phyloP scores from a whole-genome alignment of 2,888 invertebrate species.

The Yponomeuta sedellus region DNA sequence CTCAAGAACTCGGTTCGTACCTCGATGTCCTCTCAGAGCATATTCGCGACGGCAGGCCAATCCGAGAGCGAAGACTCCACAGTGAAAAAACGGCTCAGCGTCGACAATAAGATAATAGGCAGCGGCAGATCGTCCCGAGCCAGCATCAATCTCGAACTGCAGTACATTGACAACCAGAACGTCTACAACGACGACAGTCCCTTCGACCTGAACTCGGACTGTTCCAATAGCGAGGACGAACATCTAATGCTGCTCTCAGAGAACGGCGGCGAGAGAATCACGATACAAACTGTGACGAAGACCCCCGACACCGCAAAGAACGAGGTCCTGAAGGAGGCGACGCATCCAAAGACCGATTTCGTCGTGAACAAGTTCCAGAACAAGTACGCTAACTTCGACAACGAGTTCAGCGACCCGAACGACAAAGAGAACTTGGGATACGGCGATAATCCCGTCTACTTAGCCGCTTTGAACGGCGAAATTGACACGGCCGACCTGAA shows the following conservation, averaged over 20 bases:
- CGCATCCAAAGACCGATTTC: conserved; percentile 52
- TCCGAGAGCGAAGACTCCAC: conserved; percentile 67
- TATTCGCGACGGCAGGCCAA: conserved; percentile 44
- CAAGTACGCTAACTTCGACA: conserved; percentile 66
- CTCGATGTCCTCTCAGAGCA: conserved; percentile 56
- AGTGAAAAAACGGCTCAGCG: conserved; percentile 58
- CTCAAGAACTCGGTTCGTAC: conserved; percentile 48
- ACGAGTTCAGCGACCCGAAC: conserved; percentile 66
- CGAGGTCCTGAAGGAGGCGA: conserved; percentile 60
- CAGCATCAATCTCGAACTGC: conserved; percentile 58
- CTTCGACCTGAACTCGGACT: conserved; percentile 55
- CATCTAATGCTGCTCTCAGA: conserved; percentile 66
- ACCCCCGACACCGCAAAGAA: conserved; percentile 38
- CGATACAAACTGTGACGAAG: conserved; percentile 60
- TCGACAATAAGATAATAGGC: conserved; percentile 62
- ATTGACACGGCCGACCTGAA: conserved; percentile 47
- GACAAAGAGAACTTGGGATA: conserved; percentile 62
- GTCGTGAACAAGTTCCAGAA: conserved; percentile 57
- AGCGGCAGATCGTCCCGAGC: conserved; percentile 60
- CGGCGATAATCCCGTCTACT: conserved; percentile 61
- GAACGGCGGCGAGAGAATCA: conserved; percentile 65
- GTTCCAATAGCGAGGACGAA: conserved; percentile 70
- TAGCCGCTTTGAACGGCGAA: conserved; percentile 62
- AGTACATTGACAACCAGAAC: conserved; percentile 50
- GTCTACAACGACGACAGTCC: conserved; percentile 51